Base-by-base conservation (phyloP, 2,113 vertebrate genomes). In the Balaenoptera acutorostrata region DNA sequence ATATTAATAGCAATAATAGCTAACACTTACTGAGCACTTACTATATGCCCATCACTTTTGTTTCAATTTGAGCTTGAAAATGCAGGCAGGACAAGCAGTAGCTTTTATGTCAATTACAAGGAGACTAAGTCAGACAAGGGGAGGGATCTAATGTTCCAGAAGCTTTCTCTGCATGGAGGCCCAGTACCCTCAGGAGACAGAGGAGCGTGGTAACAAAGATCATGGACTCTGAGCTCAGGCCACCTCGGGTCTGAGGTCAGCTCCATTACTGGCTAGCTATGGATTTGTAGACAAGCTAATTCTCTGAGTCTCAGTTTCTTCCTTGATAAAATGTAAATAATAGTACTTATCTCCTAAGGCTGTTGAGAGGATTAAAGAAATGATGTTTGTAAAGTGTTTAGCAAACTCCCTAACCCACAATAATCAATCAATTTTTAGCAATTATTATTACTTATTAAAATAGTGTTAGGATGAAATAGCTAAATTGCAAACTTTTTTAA, bases 1-100 rank as follows among this genome's bases (percentile, higher is more conserved):
- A 97, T 95, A 96, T 98, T 97, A 92, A 97, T 97, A 95, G 59
- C 74, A 84, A 90, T 86, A 88, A 66, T 14, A 91, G 80, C 89
- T 88, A 89, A 91, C 74, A 93, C 75, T 92, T 86, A 89, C 46
- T 80, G 74, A 97, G 64, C 85, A 87, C 74, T 96, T 97, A 87
- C 75, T 94, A 90, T 46, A 29, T 75, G 88, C 39, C 74, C 33
- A 23, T 74, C 55, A 83, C 49, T 66, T 75, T 86, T 80, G 25
- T 96, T 84, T 95, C 74, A 77, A 88, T 93, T 84, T 85, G 57
- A 96, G 36, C 49, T 93, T 64, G 74, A 96, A 93, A 97, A 77
- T 46, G 77, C 66, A 95, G 33, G 55, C 88, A 59, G 82, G 93
- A 82, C 3, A 78, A 93, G 25, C 41, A 86, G 68, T n/a, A 88